phyloP scores from a whole-genome alignment of 2,797 vertebrate species.

The Danio choprae region DNA sequence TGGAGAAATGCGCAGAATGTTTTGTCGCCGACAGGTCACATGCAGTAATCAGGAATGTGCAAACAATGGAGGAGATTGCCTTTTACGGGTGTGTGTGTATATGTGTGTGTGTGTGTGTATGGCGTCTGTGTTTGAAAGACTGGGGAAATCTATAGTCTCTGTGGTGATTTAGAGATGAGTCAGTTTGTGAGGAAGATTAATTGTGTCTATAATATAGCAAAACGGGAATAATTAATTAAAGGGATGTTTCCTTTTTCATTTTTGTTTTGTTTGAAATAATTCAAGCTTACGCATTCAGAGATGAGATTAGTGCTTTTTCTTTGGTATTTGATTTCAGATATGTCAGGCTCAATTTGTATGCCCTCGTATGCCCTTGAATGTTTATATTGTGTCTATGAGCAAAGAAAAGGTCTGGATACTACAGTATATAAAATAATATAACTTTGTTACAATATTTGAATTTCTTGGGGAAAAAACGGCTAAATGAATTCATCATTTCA shows the following conservation, averaged over 20 bases:
- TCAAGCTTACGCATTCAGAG: no score
- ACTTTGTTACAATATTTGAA: no score
- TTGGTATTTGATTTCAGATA: background rate
- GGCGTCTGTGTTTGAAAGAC: constrained; percentile 29
- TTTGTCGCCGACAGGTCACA: background rate
- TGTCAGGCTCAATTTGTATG: background rate
- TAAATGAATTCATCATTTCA: no score
- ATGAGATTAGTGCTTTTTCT: background rate
- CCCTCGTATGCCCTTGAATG: no score
- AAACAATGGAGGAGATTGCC: constrained; percentile 42
- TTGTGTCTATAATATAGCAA: background rate
- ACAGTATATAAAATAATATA: no score
- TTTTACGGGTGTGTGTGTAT: constrained; percentile 37
- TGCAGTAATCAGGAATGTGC: constrained; percentile 44
- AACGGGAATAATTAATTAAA: background rate
- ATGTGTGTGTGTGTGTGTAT: background rate
- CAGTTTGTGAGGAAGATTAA: background rate
- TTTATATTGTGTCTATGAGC: no score
- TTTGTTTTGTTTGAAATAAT: background rate
- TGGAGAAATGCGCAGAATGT: constrained; percentile 26
- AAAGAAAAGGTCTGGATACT: no score
- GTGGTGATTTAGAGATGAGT: background rate
- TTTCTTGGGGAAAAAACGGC: no score
- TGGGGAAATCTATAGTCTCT: constrained; percentile 1
- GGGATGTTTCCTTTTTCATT: background rate